Conservation (phyloP, 2,888 invertebrate genomes). For the Alcis repandata region DNA sequence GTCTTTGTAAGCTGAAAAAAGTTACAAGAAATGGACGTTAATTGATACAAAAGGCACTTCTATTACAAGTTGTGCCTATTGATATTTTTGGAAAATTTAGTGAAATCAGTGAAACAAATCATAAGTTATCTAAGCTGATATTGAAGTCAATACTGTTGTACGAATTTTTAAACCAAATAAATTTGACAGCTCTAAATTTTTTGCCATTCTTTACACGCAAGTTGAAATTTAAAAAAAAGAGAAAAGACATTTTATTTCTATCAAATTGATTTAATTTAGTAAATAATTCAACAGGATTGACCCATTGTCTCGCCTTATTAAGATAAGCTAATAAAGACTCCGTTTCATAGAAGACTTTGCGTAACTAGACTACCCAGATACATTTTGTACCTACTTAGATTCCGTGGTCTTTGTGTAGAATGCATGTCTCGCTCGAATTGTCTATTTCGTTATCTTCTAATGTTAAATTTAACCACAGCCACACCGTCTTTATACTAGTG, state of each 20-base stretch:
- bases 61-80: too few relatives aligned
- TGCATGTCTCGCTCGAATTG: slow-evolving; percentile 10
- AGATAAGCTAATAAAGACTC: slow-evolving; percentile 37
- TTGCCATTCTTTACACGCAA: too few relatives aligned
- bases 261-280: too few relatives aligned
- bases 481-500: slow-evolving; percentile 12
- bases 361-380: background rate
- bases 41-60: too few relatives aligned
- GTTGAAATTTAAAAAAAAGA: too few relatives aligned
- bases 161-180: too few relatives aligned
- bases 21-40: too few relatives aligned
- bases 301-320: background rate
- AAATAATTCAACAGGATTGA: too few relatives aligned
- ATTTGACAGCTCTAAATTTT: too few relatives aligned
- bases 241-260: too few relatives aligned
- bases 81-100: too few relatives aligned
- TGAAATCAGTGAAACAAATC: slow-evolving; percentile 4
- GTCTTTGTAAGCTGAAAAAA: too few relatives aligned
- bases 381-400: slow-evolving; percentile 5
- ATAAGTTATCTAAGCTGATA: background rate
- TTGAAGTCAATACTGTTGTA: background rate
- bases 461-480: slow-evolving; percentile 4
- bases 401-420: slow-evolving; percentile 10
- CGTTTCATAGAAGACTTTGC: slow-evolving; percentile 28
- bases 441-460: slow-evolving; percentile 19